Base-by-base conservation (phyloP, 1,140 invertebrate genomes). In the Brachionus asplanchnoidis region DNA sequence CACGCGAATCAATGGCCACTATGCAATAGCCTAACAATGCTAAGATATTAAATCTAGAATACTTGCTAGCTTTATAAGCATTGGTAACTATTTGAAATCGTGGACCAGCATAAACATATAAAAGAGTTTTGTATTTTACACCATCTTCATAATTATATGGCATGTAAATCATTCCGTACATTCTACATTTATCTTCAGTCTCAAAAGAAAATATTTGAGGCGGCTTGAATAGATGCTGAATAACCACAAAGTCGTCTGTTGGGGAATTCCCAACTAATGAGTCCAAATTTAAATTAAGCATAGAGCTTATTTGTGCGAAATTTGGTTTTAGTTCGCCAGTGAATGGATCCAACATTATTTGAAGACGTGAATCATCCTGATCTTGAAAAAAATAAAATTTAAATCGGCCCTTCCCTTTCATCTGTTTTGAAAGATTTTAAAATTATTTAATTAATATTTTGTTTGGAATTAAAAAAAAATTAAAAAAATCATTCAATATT, bases 21-120 rank as follows among this genome's bases (percentile, higher is more conserved):
- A 99, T 97, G 88, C 95, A 96, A 90, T 98, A 99, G 0, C 97
- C 97, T 86, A 97, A 93, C n/a, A 95, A 93, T 8, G 96, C 95
- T 70, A 98, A 90, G 92, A 98, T 97, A 87, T 98, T 95, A 92
- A 97, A 94, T 79, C 96, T 92, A 14, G 97, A 90, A 88, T 97
- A 90, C 89, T 87, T 88, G 28, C 88, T 88, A 89, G 95, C 95
- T 91, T 97, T 97, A 88, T 96, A 98, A 23, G 94, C 94, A 90
- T 99, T 99, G 42, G 95, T 95, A 46, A 99, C 97, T 42, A 97
- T 92, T 91, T 99, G 97, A 28, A 99, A 96, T 89, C 97, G 96
- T 0, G 97, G 97, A 12, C 97, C 97, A 28, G 96, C 97, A 89
- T 99, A 99, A 17, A 99, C 94, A 89, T 97, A 96, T 14, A 99